Percentiles rank a stretch among this genome's conserved stretches.
Conservation (phyloP, 2,888 invertebrate genomes). For the Hyles lineata region DNA sequence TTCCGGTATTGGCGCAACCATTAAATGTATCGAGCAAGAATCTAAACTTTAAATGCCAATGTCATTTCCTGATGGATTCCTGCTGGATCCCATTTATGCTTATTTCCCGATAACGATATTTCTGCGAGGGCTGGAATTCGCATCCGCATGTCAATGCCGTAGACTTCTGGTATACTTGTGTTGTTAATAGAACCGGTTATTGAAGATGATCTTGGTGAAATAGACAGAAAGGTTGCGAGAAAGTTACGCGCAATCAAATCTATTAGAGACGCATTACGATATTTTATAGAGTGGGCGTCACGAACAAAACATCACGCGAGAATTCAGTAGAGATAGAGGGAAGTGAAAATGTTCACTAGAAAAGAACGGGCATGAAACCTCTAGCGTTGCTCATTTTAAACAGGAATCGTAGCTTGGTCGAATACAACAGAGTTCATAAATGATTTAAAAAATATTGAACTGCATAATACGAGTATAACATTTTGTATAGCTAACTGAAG, state of each 20-base stretch:
- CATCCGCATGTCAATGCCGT: not conserved
- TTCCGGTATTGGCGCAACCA: not conserved
- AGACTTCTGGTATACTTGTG: constrained; percentile 8
- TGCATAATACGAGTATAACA: no score
- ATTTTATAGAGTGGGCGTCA: not conserved
- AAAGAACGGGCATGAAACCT: no score
- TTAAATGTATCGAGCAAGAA: no score
- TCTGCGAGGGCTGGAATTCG: constrained; percentile 31
- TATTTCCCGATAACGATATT: constrained; percentile 44
- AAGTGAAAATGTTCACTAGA: no score
- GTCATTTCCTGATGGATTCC: not conserved
- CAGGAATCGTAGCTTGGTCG: no score
- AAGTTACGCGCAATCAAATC: not conserved
- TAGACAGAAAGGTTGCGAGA: constrained; percentile 10
- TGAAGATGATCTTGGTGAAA: not conserved
- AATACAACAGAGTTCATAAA: no score
- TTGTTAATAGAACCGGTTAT: constrained; percentile 7
- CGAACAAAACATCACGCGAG: no score
- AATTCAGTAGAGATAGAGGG: no score
- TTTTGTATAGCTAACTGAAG: no score
- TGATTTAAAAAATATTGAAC: no score
- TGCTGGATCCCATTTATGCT: constrained; percentile 36
- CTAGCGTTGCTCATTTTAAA: no score
- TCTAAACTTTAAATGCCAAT: not conserved
- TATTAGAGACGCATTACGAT: not conserved